Conservation (phyloP, 2,797 vertebrate genomes). For the Sciurus carolinensis region DNA sequence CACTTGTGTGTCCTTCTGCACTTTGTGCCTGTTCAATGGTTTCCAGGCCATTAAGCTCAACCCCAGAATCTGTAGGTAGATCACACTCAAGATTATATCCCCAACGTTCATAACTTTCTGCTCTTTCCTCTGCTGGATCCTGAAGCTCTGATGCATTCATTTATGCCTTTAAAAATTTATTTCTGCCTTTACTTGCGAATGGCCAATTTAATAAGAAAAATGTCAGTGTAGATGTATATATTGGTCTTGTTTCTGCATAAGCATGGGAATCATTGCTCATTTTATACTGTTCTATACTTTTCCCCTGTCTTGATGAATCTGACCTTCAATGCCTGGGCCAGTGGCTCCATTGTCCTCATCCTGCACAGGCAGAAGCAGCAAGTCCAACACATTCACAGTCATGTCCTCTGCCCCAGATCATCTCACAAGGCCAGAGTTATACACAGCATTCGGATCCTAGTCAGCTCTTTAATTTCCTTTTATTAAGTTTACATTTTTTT, state of each 20-base stretch:
- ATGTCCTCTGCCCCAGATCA: neutral
- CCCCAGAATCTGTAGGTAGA: neutral
- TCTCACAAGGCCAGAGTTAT: neutral
- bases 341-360: neutral
- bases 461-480: neutral
- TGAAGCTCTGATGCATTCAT: neutral
- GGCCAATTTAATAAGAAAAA: neutral
- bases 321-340: neutral
- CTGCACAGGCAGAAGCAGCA: neutral
- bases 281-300: neutral
- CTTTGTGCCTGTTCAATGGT: neutral
- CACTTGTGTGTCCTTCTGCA: neutral
- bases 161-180: neutral
- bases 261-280: too few species aligned
- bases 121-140: neutral
- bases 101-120: neutral
- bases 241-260: neutral
- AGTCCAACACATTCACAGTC: neutral
- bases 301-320: neutral
- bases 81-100: neutral
- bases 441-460: neutral
- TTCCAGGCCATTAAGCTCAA: neutral
- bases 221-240: neutral
- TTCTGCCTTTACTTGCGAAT: neutral
- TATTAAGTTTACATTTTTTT: neutral